Evolutionary conservation across 2,888 invertebrate species (phyloP), one percentile per base, ranked within the genome.

Genomic region (Celastrina argiolus): DNA sequence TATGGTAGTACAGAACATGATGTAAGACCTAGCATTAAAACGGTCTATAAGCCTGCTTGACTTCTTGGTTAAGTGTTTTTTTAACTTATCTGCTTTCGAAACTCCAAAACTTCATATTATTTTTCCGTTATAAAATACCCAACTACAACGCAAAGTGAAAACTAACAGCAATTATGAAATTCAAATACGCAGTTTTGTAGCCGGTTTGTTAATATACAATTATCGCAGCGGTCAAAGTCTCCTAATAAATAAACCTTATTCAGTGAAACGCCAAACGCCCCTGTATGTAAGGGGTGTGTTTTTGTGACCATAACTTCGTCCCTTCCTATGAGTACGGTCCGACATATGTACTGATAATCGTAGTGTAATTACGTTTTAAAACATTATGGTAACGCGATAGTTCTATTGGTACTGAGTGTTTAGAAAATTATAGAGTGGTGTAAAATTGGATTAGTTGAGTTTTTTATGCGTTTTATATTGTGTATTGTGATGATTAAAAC

Each of bases 191-290:
- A 28, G 56, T 65, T 65, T 65, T 56, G 56, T 65, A 56, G 39
- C 41, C 26, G 42, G 41, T 65, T 56, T 81, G 82, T 82, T 87
- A 86, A 89, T 89, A 87, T 87, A 88, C 81, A 83, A 85, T 81
- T 76, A 76, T 75, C 76, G 79, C 74, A 74, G 72, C 78, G 80
- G 81, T 84, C 81, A 79, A 89, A 90, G 85, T 90, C 89, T 86
- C 71, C 82, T 84, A 87, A 90, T 90, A 89, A 88, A 90, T 89
- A 88, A 88, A 83, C 86, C 85, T 81, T 87, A 85, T 85, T 84
- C 84, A 81, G 77, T 81, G 85, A 82, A 81, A 83, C 81, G 88
- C 87, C 88, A 85, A 85, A 83, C 78, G 82, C 79, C 80, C 79
- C 80, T 81, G 85, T 88, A 87, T 87, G 83, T 77, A 72, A 51